Conservation (phyloP, 2,888 invertebrate genomes). For the Hecatera dysodea region DNA sequence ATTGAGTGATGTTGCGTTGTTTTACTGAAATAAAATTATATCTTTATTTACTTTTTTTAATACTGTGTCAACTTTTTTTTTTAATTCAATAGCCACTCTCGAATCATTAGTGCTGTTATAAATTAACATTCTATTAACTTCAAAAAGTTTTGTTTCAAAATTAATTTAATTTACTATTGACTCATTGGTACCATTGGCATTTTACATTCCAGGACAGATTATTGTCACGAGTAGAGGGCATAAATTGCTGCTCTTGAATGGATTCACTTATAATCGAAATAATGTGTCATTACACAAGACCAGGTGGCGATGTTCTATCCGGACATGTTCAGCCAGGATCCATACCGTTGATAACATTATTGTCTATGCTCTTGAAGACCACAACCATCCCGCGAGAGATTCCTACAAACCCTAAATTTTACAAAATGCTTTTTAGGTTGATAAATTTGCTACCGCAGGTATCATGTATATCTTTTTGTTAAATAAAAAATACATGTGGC, state of each 20-base stretch:
- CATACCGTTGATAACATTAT: constrained; percentile 66
- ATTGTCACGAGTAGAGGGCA: constrained; percentile 52
- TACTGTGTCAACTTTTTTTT: background rate
- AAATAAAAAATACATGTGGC: too few species aligned
- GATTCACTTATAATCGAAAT: constrained; percentile 66
- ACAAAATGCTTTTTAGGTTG: background rate
- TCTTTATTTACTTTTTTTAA: background rate
- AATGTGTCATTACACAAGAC: constrained; percentile 60
- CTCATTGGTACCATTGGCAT: background rate
- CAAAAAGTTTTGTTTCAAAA: background rate
- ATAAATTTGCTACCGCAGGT: background rate
- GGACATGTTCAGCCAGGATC: constrained; percentile 70
- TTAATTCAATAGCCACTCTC: background rate
- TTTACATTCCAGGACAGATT: constrained; percentile 52
- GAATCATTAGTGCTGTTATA: background rate
- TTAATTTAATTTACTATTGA: background rate
- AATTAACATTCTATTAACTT: background rate
- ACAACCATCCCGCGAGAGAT: constrained; percentile 49
- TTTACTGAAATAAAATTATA: constrained; percentile 6
- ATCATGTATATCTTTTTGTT: background rate
- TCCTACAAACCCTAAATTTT: background rate
- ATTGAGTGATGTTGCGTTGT: background rate
- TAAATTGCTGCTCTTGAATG: constrained; percentile 65
- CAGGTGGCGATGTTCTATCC: constrained; percentile 71
- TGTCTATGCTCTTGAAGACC: constrained; percentile 38